phyloP scores from a whole-genome alignment of 2,797 vertebrate species.

The Yasuhikotakia modesta region DNA sequence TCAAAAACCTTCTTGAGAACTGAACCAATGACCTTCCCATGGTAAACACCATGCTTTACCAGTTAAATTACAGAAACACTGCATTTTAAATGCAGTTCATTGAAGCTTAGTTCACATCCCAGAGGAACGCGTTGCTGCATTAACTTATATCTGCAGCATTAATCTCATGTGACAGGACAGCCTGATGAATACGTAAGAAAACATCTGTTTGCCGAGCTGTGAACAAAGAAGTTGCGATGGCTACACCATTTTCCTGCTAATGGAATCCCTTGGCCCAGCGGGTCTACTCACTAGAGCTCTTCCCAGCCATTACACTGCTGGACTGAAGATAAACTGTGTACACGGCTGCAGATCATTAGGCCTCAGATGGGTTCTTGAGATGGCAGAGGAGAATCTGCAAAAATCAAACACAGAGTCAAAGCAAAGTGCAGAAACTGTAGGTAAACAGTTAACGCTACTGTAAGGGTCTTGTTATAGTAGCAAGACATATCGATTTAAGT shows the following conservation, averaged over 20 bases:
- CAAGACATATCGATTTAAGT: background rate
- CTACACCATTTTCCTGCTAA: constrained; percentile 53
- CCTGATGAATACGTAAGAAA: constrained; percentile 51
- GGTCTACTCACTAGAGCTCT: constrained; percentile 49
- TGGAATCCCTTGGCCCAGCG: constrained; percentile 54
- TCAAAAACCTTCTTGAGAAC: too few relatives aligned
- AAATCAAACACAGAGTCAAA: constrained; percentile 18
- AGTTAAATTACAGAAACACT: background rate
- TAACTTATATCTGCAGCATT: constrained; percentile 28
- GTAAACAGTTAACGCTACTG: background rate
- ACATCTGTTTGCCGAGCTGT: constrained; percentile 55
- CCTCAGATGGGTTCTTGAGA: constrained; percentile 39
- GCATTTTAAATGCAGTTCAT: constrained; percentile 1
- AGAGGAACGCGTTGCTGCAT: constrained; percentile 19
- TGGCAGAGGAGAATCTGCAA: constrained; percentile 12
- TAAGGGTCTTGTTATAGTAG: background rate
- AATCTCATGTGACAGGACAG: constrained; percentile 31
- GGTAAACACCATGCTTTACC: background rate
- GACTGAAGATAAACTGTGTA: constrained; percentile 62
- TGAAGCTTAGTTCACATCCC: background rate
- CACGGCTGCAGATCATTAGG: constrained; percentile 59
- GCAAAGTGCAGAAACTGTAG: background rate
- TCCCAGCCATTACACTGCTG: constrained; percentile 57
- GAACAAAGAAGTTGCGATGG: constrained; percentile 39
- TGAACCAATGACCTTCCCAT: too few relatives aligned